These are phyloP conservation scores for Drosophila kuntzei DNA, from an alignment of 2,888 invertebrate species.

Conservation along the genomic window DNA sequence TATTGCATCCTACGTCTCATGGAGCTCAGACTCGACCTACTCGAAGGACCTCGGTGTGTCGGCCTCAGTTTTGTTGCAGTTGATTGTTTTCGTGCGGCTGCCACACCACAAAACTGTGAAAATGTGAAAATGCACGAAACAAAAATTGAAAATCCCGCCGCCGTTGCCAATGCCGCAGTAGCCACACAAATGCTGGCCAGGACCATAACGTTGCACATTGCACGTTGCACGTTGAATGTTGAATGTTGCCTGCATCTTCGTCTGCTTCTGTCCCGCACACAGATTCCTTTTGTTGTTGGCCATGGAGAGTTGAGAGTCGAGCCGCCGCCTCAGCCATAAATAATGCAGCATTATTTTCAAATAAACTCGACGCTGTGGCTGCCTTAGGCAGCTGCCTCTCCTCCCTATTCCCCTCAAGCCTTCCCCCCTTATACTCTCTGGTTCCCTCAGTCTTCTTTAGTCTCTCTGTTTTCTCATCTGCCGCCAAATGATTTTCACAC, in stretches of 20 bases:
- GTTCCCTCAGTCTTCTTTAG: background rate
- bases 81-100: conserved; percentile 76
- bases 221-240: conserved; percentile 1
- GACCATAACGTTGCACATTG: conserved; percentile 10
- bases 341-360: conserved; percentile 80
- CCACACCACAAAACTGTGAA: conserved; percentile 66
- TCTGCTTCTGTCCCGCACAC: conserved; percentile 14
- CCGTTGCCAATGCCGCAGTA: conserved; percentile 11
- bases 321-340: conserved; percentile 70
- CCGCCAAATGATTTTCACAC: conserved; percentile 79
- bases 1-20: conserved; percentile 52
- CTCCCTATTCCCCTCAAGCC: background rate
- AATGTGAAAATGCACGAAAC: conserved; percentile 71
- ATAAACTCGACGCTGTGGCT: conserved; percentile 71
- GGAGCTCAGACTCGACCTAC: conserved; percentile 3
- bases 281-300: conserved; percentile 48
- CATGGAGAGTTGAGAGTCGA: conserved; percentile 38
- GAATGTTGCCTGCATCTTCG: conserved; percentile 40
- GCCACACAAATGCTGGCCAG: conserved; percentile 24
- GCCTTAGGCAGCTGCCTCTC: conserved; percentile 54
- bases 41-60: conserved; percentile 31
- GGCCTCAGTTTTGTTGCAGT: conserved; percentile 59
- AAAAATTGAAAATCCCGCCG: conserved; percentile 60
- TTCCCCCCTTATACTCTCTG: background rate
- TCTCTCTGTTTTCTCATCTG: conserved; percentile 17